Base-by-base conservation (phyloP, 2,113 vertebrate species). In the Vulpes ferrilata region DNA sequence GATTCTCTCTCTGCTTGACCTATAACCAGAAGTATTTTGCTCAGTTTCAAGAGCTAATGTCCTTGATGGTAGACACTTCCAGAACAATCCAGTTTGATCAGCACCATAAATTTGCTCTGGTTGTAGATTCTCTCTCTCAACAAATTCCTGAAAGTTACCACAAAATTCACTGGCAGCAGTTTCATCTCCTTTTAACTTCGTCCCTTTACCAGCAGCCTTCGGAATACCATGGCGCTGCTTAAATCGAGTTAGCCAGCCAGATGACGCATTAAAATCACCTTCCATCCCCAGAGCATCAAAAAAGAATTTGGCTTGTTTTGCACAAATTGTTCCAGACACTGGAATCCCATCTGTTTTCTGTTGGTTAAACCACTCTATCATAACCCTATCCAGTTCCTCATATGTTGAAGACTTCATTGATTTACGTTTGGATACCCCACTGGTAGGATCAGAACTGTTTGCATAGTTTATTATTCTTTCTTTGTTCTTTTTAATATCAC, bases 291-390 rank as follows among this genome's bases (percentile, higher is more conserved):
- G 67, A 7, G 98, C 98, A 89, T 98, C 97, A 83, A 98, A 98
- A 94, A 98, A 98, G 96, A 98, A 98, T 64, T 87, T 98, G 4
- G 98, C 98, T 93, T 98, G 98, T 55, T 98, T 98, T 55, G 97
- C 97, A 87, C 98, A 98, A 83, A 98, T 96, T 2, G 98, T 97
- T 60, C 98, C 98, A 0, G 97, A 98, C 73, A 98, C 98, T 17
- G 97, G 98, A 76, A 98, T 94, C 15, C 98, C 98, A 59, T 98
- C 82, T 69, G 92, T 98, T 91, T 98, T 98, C 82, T 98, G 98
- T 7, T 98, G 97, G 80, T 98, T 98, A 93, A 98, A 98, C 98
- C 98, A 98, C 82, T 98, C 98, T 94, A 98, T 98, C 98, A 98
- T 98, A 60, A 98, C 98, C 86, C 98, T 95, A 1, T 98, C 98